Evolutionary conservation across 2,113 vertebrate genomes (phyloP).

Genomic region (Triplophysa siluroides): DNA sequence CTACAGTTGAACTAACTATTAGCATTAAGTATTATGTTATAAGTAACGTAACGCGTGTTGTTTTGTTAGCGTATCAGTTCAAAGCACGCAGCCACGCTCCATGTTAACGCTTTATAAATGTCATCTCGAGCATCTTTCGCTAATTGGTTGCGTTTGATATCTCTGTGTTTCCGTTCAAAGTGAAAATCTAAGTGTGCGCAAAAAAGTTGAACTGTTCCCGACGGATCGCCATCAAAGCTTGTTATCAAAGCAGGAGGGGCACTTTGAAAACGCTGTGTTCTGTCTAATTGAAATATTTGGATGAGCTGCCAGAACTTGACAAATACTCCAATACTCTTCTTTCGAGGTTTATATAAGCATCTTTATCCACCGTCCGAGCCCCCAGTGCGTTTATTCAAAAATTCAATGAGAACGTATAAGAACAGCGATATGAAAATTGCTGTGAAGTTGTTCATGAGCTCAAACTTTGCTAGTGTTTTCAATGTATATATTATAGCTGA

Average conservation of each 20-base stretch:
- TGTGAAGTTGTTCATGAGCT: constrained; percentile 3
- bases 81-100: constrained; percentile 4
- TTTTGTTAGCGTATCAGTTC: constrained; percentile 19
- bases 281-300: constrained; percentile 42
- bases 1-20: background rate
- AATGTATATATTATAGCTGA: constrained; percentile 12
- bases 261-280: constrained; percentile 54
- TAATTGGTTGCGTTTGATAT: constrained; percentile 26
- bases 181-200: constrained; percentile 49
- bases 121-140: constrained; percentile 5
- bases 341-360: constrained; percentile 11
- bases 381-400: background rate
- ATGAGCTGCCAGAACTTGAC: constrained; percentile 49
- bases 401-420: background rate
- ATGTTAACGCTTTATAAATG: constrained; percentile 33
- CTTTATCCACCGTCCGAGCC: constrained; percentile 3
- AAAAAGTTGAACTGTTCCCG: constrained; percentile 37
- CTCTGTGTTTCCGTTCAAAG: constrained; percentile 9
- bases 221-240: constrained; percentile 41
- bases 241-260: constrained; percentile 53
- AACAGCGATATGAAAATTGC: constrained; percentile 23
- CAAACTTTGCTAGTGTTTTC: background rate
- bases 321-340: constrained; percentile 49
- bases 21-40: background rate
- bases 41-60: constrained; percentile 10